Percentiles rank a stretch among this genome's conserved stretches.
These are phyloP conservation scores for Drosophila azteca DNA, from an alignment of 1,140 invertebrate species.

Conservation along the genomic window DNA sequence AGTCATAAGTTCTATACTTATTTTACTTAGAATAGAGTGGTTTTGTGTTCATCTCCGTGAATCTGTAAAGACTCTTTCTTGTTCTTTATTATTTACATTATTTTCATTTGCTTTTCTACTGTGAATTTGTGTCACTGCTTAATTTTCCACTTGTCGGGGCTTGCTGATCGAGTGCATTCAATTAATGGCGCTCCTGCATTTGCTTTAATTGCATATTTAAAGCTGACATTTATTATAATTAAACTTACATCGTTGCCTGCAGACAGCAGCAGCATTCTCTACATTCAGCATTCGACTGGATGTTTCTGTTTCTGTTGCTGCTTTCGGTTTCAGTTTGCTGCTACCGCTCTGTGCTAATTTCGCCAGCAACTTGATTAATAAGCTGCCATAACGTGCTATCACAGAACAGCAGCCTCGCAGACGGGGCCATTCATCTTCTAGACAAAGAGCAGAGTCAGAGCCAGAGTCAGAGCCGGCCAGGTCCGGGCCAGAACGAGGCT, in stretches of 20 bases:
- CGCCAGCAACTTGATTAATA: slow-evolving; percentile 70
- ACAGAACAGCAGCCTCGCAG: slow-evolving; percentile 62
- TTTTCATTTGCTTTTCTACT: neutral
- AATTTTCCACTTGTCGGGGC: slow-evolving; percentile 12
- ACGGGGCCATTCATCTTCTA: slow-evolving; percentile 70
- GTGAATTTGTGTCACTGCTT: neutral
- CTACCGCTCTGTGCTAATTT: slow-evolving; percentile 64
- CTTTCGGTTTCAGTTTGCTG: slow-evolving; percentile 45
- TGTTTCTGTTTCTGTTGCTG: slow-evolving; percentile 17
- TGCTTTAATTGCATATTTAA: slow-evolving; percentile 75
- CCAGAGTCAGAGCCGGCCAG: neutral
- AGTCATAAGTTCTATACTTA: too few relatives aligned
- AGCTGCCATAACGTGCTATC: slow-evolving; percentile 74
- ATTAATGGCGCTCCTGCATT: slow-evolving; percentile 31
- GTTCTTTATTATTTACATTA: too few relatives aligned
- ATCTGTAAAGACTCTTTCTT: too few relatives aligned
- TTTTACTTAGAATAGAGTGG: too few relatives aligned
- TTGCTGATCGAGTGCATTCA: slow-evolving; percentile 4
- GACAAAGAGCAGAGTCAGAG: slow-evolving; percentile 60
- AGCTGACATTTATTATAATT: slow-evolving; percentile 81
- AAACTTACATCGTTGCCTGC: slow-evolving; percentile 62
- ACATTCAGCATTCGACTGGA: slow-evolving; percentile 1
- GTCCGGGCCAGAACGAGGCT: neutral
- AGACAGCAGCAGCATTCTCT: slow-evolving; percentile 45
- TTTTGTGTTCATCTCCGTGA: too few relatives aligned